Evolutionary conservation across 2,113 vertebrate genomes (phyloP).

Genomic region (Clarias magur): DNA sequence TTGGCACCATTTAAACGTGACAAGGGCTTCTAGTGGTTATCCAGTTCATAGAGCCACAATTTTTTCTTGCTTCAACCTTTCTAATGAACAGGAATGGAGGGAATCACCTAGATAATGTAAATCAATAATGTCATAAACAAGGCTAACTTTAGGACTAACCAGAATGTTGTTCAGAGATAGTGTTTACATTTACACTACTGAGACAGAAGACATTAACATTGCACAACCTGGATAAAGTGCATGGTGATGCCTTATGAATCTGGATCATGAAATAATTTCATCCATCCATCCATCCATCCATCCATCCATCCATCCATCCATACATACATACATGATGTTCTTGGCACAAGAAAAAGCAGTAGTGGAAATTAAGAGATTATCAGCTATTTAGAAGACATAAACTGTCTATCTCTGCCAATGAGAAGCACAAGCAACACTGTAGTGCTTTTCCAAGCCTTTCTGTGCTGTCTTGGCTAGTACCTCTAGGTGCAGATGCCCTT

Average conservation of each 20-base stretch:
- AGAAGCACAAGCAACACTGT: not conserved
- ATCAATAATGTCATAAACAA: not conserved
- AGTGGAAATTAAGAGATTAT: too few species aligned
- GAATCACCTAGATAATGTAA: not conserved
- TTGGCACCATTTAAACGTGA: not conserved
- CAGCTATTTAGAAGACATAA: not conserved
- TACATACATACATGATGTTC: not conserved
- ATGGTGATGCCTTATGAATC: not conserved
- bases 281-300: too few species aligned
- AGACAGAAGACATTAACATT: not conserved
- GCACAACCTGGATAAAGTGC: not conserved
- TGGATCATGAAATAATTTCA: not conserved
- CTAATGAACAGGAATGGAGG: not conserved
- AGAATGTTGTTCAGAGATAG: not conserved
- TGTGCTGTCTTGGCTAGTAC: not conserved
- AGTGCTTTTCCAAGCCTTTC: not conserved
- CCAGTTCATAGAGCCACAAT: not conserved
- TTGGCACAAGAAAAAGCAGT: not conserved
- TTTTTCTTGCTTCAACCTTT: not conserved
- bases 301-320: too few species aligned
- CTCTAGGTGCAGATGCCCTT: not conserved
- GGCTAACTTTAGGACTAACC: not conserved
- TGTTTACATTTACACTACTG: not conserved
- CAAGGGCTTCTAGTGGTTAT: not conserved
- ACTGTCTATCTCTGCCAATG: not conserved